Evolutionary conservation across 2,888 invertebrate species (phyloP).

Genomic region (Augochlorella aurata): DNA sequence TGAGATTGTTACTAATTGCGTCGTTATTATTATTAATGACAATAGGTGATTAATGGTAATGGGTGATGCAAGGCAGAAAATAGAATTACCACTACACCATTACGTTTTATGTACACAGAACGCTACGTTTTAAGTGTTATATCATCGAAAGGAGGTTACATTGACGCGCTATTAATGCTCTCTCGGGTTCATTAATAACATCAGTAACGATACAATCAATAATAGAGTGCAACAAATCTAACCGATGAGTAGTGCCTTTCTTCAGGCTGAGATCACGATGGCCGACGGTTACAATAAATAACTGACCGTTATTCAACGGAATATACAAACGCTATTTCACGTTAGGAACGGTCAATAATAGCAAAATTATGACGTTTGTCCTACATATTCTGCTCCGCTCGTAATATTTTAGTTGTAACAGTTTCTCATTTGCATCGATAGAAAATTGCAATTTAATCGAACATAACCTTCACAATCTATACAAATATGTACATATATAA

Average conservation of each 20-base stretch:
- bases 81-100: neutral
- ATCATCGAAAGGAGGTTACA: neutral
- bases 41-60: conserved; percentile 18
- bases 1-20: conserved; percentile 5
- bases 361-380: neutral
- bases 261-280: neutral
- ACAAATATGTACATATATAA: too few species aligned
- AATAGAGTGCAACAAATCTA: neutral
- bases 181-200: conserved; percentile 15
- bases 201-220: conserved; percentile 6
- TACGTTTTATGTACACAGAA: neutral
- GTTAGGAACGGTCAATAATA: neutral
- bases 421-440: neutral
- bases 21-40: conserved; percentile 44
- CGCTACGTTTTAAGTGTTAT: neutral
- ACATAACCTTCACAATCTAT: too few species aligned
- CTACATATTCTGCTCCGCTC: neutral
- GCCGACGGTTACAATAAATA: neutral
- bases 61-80: neutral
- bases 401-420: neutral
- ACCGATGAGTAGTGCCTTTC: neutral
- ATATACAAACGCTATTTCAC: neutral
- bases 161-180: conserved; percentile 1
- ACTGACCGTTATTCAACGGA: neutral
- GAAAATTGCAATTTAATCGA: too few species aligned